Percentiles rank a stretch among this genome's conserved stretches.
phyloP scores from a whole-genome alignment of 2,888 invertebrate species.

The Megamerina dolium region DNA sequence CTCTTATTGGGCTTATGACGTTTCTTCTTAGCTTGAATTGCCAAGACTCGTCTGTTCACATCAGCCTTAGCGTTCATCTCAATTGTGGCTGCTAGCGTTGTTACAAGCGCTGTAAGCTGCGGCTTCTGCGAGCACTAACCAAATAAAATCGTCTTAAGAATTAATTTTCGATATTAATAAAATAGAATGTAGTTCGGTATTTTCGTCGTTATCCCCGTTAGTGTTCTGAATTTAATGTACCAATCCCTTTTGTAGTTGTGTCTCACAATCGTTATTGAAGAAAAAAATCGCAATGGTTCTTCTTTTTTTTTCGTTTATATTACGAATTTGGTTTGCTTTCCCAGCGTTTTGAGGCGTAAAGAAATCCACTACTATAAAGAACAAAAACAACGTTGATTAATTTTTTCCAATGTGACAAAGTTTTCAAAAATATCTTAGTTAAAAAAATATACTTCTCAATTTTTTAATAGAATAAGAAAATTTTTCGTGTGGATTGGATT shows the following conservation, averaged over 20 bases:
- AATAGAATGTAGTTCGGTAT: too few species aligned
- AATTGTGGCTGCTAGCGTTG: constrained; percentile 17
- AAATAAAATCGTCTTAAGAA: too few species aligned
- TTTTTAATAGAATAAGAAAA: constrained; percentile 16
- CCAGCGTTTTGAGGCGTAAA: constrained; percentile 2
- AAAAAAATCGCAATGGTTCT: constrained; percentile 8
- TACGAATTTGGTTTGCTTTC: constrained; percentile 10
- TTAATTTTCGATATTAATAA: too few species aligned
- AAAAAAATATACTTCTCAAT: constrained; percentile 11
- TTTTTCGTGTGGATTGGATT: too few species aligned
- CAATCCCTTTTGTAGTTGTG: too few species aligned
- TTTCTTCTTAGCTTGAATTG: constrained; percentile 89
- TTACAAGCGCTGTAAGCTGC: constrained; percentile 17
- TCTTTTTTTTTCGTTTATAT: constrained; percentile 4
- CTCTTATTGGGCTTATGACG: constrained; percentile 82
- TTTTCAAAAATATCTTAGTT: constrained; percentile 17
- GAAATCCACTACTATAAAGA: constrained; percentile 3
- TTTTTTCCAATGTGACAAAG: constrained; percentile 14
- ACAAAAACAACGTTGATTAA: too few species aligned
- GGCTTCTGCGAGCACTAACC: neutral
- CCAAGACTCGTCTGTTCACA: constrained; percentile 85
- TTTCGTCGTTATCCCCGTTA: neutral
- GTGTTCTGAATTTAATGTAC: too few species aligned
- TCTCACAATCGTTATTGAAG: too few species aligned
- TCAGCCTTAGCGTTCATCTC: constrained; percentile 82